Percentiles rank a stretch among this genome's conserved stretches.
Evolutionary conservation across 2,888 invertebrate genomes (phyloP).

Genomic region (Caenorhabditis sp.): DNA sequence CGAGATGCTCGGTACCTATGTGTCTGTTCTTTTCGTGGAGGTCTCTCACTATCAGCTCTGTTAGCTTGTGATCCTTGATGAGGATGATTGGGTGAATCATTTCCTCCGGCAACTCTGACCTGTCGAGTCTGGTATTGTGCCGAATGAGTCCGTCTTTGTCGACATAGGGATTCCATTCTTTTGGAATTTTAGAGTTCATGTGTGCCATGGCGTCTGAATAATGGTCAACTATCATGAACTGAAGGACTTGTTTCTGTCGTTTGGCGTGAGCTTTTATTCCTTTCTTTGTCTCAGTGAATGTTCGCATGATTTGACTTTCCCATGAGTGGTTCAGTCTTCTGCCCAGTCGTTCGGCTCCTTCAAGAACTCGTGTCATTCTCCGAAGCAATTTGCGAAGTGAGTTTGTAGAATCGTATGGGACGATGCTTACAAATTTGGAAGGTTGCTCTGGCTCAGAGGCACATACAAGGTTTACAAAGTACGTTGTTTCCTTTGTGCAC

Average conservation of each 20-base stretch:
- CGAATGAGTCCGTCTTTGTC: slow-evolving; percentile 23
- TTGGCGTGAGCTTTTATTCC: not conserved
- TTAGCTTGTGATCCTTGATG: slow-evolving; percentile 8
- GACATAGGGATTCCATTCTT: not conserved
- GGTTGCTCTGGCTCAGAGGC: not conserved
- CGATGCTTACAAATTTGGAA: not conserved
- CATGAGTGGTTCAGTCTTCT: not conserved
- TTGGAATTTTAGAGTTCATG: not conserved
- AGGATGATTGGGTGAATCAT: slow-evolving; percentile 16
- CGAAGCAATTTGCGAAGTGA: not conserved
- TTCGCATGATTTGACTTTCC: not conserved
- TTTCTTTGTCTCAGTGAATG: not conserved
- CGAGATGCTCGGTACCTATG: not conserved
- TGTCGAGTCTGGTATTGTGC: not conserved
- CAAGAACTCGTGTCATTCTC: not conserved
- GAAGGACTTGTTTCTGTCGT: not conserved
- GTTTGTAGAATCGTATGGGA: not conserved
- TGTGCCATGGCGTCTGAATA: slow-evolving; percentile 1
- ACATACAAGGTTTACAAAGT: not conserved
- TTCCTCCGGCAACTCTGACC: slow-evolving; percentile 1
- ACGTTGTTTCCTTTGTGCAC: too few species aligned
- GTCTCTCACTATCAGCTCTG: slow-evolving; percentile 18
- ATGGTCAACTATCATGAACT: slow-evolving; percentile 12
- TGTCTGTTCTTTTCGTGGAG: not conserved
- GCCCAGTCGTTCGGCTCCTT: not conserved